Base-by-base conservation (phyloP, 1,140 invertebrate species). In the Tribolium madens region DNA sequence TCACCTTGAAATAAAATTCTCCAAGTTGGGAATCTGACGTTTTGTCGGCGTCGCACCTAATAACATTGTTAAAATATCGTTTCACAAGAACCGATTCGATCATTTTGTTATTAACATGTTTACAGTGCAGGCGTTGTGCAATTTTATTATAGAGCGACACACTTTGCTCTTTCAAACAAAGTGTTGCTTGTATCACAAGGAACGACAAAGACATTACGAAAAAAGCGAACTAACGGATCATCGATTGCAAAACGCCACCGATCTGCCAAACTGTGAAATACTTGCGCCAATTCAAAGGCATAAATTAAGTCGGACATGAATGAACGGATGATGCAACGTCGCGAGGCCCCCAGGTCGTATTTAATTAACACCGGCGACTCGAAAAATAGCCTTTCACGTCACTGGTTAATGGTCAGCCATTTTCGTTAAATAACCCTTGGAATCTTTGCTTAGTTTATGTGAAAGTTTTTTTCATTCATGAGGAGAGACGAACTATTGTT, bases 51-150 rank as follows among this genome's bases (percentile, higher is more conserved):
- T 9, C 50, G 12, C 50, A 52, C 50, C 50, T 52, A 26, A 26
- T 52, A 13, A 15, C 4, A 52, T 57, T 57, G 52, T 57, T 57
- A 15, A 21, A 57, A n/a, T 21, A 18, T 42, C n/a, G 17, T 57
- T 57, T 57, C 52, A 18, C 52, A 57, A 57, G 15, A 21, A 3
- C n/a, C 6, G 52, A 18, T 57, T 26, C 52, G 52, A 57, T 57
- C 52, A 57, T 57, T 57, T 57, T 57, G 52, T 57, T 57, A 57
- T 57, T 57, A 57, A 57, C 52, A 18, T 57, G 52, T 57, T 57
- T 57, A 57, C 52, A n/a, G 52, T 57, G 14, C 17, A 21, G 5
- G 13, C 17, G 52, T 57, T 57, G 52, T 57, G 52, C 52, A 57
- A 57, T 57, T 57, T 57, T 57, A 57, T 57, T 57, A n/a, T n/a